A percentile compares a stretch with the other conserved stretches of the same genome.
Evolutionary conservation across 2,888 invertebrate genomes (phyloP).

Genomic region (Drosophila birchii): DNA sequence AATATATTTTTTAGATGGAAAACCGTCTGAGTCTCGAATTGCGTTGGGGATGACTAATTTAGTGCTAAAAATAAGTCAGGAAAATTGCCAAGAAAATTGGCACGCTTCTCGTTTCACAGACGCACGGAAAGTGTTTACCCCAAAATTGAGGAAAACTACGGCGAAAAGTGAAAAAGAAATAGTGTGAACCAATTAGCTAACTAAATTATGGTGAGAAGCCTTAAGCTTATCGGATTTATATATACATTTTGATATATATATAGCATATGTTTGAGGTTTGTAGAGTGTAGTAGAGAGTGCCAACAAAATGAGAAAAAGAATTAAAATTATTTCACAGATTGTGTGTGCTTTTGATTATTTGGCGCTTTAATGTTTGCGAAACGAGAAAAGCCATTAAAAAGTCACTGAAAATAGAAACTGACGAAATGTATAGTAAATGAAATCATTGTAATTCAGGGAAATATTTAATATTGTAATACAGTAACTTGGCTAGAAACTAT

Average conservation of each 20-base stretch:
- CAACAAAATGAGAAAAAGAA: constrained; percentile 31
- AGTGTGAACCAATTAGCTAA: constrained; percentile 73
- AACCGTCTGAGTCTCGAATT: constrained; percentile 33
- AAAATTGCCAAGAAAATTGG: constrained; percentile 74
- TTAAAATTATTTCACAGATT: constrained; percentile 27
- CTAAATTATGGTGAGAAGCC: constrained; percentile 64
- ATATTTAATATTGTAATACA: not conserved
- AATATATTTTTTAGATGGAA: constrained; percentile 34
- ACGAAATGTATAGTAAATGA: constrained; percentile 39
- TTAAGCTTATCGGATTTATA: constrained; percentile 47
- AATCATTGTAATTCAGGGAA: not conserved
- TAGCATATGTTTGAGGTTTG: constrained; percentile 31
- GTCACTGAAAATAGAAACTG: constrained; percentile 57
- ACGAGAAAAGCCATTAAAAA: constrained; percentile 28
- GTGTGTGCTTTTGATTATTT: constrained; percentile 30
- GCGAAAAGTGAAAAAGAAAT: constrained; percentile 26
- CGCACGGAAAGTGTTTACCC: constrained; percentile 23
- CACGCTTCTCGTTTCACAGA: constrained; percentile 66
- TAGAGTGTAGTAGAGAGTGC: constrained; percentile 25
- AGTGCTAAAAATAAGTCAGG: constrained; percentile 65
- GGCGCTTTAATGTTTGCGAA: constrained; percentile 9
- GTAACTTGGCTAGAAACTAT: too few relatives aligned
- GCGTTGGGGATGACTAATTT: constrained; percentile 66
- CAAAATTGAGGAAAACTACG: constrained; percentile 25
- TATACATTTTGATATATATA: constrained; percentile 5